These are phyloP conservation scores for Seira musarum DNA, from an alignment of 2,888 invertebrate species.

Conservation along the genomic window DNA sequence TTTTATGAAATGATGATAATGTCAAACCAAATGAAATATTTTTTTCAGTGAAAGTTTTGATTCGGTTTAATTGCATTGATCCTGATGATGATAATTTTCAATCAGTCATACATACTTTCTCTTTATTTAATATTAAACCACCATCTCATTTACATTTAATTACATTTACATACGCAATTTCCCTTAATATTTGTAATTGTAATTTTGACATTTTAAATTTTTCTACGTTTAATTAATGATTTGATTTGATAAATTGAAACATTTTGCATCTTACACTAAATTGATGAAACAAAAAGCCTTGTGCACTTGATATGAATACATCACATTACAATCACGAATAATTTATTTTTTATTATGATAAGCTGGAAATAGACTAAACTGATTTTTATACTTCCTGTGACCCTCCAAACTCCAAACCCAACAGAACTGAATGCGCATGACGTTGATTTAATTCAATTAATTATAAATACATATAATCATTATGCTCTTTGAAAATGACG, in stretches of 20 bases:
- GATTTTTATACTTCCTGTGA: too few relatives aligned
- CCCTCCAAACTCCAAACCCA: too few relatives aligned
- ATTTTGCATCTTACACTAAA: background rate
- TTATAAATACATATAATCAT: too few relatives aligned
- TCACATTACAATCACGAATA: background rate
- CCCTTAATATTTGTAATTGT: background rate
- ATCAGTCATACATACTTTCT: background rate
- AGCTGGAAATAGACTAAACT: too few relatives aligned
- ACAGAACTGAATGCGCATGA: too few relatives aligned
- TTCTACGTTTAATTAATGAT: background rate
- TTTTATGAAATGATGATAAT: background rate
- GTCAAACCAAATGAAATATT: too few relatives aligned
- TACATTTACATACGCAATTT: background rate
- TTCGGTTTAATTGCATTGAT: background rate
- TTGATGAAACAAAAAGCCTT: too few relatives aligned
- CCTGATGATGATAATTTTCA: background rate
- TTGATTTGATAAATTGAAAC: background rate
- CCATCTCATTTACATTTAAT: background rate
- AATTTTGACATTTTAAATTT: background rate
- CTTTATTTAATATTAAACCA: background rate
- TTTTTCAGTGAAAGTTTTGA: too few relatives aligned
- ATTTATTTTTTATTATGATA: background rate
- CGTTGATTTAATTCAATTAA: too few relatives aligned
- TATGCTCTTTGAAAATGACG: too few relatives aligned
- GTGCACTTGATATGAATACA: background rate